Percentiles rank a stretch among this genome's conserved stretches.
Conservation (phyloP, 1,140 invertebrate genomes). For the Doryteuthis pealeii region DNA sequence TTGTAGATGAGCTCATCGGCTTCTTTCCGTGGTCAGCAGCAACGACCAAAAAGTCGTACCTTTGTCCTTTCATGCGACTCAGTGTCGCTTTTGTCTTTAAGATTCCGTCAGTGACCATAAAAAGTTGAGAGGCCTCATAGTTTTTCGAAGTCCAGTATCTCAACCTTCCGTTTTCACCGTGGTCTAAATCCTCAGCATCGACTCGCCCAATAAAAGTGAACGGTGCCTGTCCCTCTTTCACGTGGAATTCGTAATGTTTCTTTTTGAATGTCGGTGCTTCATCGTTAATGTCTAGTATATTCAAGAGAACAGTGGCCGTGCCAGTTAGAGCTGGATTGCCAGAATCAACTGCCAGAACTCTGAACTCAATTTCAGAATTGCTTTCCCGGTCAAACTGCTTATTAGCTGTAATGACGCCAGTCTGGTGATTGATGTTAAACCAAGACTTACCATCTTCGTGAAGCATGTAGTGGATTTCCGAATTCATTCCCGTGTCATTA, state of each 20-base stretch:
- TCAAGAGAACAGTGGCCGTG: conserved; percentile 44
- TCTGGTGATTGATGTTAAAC: conserved; percentile 31
- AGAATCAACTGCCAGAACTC: conserved; percentile 41
- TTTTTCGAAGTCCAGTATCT: conserved; percentile 81
- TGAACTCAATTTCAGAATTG: conserved; percentile 16
- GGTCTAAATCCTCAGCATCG: conserved; percentile 85
- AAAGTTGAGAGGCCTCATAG: conserved; percentile 57
- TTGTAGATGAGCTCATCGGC: conserved; percentile 62
- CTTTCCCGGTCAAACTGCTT: conserved; percentile 42
- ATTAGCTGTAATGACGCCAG: conserved; percentile 35
- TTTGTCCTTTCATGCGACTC: conserved; percentile 78
- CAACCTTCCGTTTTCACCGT: conserved; percentile 79
- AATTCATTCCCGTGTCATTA: conserved; percentile 84
- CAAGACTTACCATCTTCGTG: conserved; percentile 64
- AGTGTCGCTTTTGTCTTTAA: conserved; percentile 71
- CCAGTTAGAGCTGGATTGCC: conserved; percentile 67
- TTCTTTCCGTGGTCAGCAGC: conserved; percentile 72
- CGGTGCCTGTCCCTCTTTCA: conserved; percentile 71
- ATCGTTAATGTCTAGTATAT: conserved; percentile 72
- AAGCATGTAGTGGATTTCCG: conserved; percentile 57
- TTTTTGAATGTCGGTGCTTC: conserved; percentile 44
- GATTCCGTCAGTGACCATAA: conserved; percentile 67
- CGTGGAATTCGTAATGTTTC: conserved; percentile 39
- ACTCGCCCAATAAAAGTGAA: conserved; percentile 79
- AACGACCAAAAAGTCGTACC: conserved; percentile 75